These are phyloP conservation scores for Drosophila nikananu DNA, from an alignment of 1,140 invertebrate species.

Conservation along the genomic window DNA sequence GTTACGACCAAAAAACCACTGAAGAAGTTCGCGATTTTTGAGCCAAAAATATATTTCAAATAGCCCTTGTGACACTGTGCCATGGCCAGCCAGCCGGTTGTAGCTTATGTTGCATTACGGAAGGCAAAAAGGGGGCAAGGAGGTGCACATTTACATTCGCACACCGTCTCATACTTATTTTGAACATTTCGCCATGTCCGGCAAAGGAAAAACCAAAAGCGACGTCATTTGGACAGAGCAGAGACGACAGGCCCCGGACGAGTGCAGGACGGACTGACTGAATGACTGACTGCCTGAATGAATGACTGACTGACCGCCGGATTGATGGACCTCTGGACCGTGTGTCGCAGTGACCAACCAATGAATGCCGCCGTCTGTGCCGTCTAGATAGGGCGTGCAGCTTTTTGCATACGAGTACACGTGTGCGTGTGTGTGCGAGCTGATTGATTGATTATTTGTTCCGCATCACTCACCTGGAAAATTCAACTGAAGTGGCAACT, in stretches of 20 bases:
- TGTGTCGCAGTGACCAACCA: slow-evolving; percentile 57
- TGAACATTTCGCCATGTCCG: slow-evolving; percentile 74
- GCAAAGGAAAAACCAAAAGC: slow-evolving; percentile 44
- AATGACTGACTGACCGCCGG: slow-evolving; percentile 32
- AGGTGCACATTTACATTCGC: slow-evolving; percentile 69
- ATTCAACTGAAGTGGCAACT: slow-evolving; percentile 85
- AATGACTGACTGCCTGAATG: slow-evolving; percentile 32
- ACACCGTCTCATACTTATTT: slow-evolving; percentile 73
- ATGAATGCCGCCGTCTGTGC: slow-evolving; percentile 66
- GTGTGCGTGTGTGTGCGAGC: slow-evolving; percentile 59
- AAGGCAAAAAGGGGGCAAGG: slow-evolving; percentile 28
- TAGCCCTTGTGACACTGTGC: slow-evolving; percentile 36
- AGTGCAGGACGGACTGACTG: slow-evolving; percentile 27
- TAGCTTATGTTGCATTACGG: slow-evolving; percentile 41
- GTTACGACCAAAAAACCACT: too few species aligned
- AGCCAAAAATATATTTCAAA: not conserved
- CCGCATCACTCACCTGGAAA: slow-evolving; percentile 85
- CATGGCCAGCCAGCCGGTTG: slow-evolving; percentile 35
- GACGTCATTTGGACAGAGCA: slow-evolving; percentile 57
- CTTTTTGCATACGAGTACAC: slow-evolving; percentile 40
- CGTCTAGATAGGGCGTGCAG: slow-evolving; percentile 76
- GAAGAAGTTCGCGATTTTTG: too few species aligned
- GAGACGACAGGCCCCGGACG: slow-evolving; percentile 62
- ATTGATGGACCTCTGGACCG: slow-evolving; percentile 41
- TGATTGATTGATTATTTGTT: slow-evolving; percentile 85